Evolutionary conservation across 2,888 invertebrate species (phyloP), one percentile per base, ranked within the genome.

Genomic region (Lepidocyrtinus sp.): DNA sequence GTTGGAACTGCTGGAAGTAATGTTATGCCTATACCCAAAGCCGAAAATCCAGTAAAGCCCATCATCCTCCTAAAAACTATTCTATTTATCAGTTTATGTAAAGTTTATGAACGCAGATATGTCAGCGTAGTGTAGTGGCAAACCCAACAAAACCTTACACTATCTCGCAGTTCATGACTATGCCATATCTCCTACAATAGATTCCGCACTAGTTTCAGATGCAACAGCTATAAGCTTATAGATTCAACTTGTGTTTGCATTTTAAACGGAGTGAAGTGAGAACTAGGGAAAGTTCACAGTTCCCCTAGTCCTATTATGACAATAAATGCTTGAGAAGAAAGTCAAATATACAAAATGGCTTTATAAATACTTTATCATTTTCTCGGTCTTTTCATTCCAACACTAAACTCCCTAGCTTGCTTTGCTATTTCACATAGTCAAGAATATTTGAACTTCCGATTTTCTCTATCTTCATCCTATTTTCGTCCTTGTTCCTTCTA

Each of bases 61-160:
- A 75, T 75, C 75, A 69, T 75, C 75, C 75, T 63, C 22, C 69
- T 69, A 61, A 75, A n/a, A 75, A 75, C 75, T 69, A 36, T 75
- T 75, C 59, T 50, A 75, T 7, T 76, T 76, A 76, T 76, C 76
- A 76, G 76, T 76, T 76, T 76, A 71, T 65, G 76, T 76, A 76
- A 76, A 76, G 70, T 76, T 71, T 76, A 70, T 64, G 71, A 65
- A 70, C 65, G 46, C 5, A 76, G 76, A 76, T 76, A 76, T 76
- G 76, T 76, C 76, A 76, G 70, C 71, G 76, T 65, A 76, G 59
- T 19, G 45, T 17, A 22, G 64, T 63, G 50, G 27, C 26, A 19
- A 62, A 12, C 46, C 1, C 55, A 76, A 50, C 70, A 70, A 70
- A 70, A 71, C 70, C 70, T 12, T 36, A 36, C 22, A 55, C 76